These are phyloP conservation scores for Desmodus rotundus DNA, from an alignment of 2,113 vertebrate genomes.

Conservation along the genomic window DNA sequence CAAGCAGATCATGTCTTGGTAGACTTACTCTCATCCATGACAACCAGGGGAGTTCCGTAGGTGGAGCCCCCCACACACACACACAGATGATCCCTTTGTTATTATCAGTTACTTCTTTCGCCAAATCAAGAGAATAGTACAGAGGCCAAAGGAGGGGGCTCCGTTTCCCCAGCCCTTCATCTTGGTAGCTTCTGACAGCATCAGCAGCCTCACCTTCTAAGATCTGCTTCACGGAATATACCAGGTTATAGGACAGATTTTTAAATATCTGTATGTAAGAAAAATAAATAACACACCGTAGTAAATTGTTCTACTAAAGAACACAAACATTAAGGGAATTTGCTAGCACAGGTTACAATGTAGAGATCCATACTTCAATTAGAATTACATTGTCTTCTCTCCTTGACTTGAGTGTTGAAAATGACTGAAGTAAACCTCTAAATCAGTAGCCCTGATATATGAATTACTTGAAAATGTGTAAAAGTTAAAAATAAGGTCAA, in stretches of 20 bases:
- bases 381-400: background rate
- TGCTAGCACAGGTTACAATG: background rate
- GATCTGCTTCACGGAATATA: background rate
- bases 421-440: background rate
- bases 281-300: background rate
- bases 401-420: background rate
- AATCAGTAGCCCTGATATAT: background rate
- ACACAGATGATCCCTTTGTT: background rate
- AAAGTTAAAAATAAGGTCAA: background rate
- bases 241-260: background rate
- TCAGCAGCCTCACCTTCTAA: background rate
- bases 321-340: background rate
- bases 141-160: background rate
- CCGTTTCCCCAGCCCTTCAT: too few relatives aligned
- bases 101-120: background rate
- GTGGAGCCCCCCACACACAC: too few relatives aligned
- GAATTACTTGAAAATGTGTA: background rate
- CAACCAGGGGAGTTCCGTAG: too few relatives aligned
- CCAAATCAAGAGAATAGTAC: too few relatives aligned
- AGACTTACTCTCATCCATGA: too few relatives aligned
- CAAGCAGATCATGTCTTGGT: too few relatives aligned
- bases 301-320: background rate
- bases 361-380: background rate
- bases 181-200: too few relatives aligned
- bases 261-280: background rate